phyloP scores from a whole-genome alignment of 2,113 vertebrate species.

The Chiloscyllium plagiosum region DNA sequence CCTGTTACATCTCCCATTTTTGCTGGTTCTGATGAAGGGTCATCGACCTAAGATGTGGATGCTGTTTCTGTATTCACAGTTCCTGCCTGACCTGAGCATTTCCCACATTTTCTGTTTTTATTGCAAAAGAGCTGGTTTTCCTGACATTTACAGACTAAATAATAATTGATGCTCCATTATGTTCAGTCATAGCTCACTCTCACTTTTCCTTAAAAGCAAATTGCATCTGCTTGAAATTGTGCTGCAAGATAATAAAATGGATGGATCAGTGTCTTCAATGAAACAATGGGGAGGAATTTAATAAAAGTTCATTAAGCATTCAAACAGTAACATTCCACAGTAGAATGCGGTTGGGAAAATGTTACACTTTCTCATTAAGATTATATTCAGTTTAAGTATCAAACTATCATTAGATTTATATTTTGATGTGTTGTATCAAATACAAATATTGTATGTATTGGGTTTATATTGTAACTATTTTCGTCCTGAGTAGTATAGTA shows the following conservation, averaged over 20 bases:
- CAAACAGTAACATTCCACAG: neutral
- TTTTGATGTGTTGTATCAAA: constrained; percentile 26
- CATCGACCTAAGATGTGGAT: neutral
- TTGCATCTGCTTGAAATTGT: neutral
- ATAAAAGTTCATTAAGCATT: constrained; percentile 13
- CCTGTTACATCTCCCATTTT: neutral
- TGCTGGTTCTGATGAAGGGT: neutral
- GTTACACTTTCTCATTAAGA: neutral
- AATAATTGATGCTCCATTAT: neutral
- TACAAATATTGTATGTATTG: neutral
- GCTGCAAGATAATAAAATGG: constrained; percentile 24
- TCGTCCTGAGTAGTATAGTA: neutral
- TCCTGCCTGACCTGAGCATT: neutral
- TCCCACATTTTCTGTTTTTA: neutral
- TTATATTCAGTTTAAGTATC: constrained; percentile 16
- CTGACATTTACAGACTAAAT: constrained; percentile 17
- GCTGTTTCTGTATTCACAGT: neutral
- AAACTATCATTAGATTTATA: constrained; percentile 18
- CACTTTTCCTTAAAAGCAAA: neutral
- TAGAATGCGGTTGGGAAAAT: neutral
- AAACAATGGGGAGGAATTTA: neutral
- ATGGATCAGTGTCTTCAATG: neutral
- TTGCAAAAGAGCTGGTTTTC: neutral
- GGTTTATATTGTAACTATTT: constrained; percentile 10
- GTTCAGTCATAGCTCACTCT: neutral